A percentile compares a stretch with the other conserved stretches of the same genome.
These are phyloP conservation scores for Trichogramma evanescens DNA, from an alignment of 2,888 invertebrate genomes.

Conservation along the genomic window DNA sequence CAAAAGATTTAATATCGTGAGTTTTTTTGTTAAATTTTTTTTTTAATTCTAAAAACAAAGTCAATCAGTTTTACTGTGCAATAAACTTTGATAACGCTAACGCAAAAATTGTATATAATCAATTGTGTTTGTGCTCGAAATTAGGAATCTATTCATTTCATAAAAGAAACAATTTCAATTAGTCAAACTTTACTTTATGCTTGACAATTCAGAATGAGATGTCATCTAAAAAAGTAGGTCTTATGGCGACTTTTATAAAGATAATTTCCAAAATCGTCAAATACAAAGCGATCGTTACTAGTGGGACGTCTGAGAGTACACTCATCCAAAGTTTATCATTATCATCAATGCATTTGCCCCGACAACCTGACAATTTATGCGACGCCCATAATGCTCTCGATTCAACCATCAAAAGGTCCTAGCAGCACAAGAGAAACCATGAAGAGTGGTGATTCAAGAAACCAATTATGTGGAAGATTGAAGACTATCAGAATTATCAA, in stretches of 20 bases:
- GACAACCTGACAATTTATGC: too few species aligned
- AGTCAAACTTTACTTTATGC: conserved; percentile 43
- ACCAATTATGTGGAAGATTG: too few species aligned
- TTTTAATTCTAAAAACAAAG: too few species aligned
- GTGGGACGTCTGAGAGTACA: conserved; percentile 13
- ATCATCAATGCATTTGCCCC: neutral
- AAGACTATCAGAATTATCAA: neutral
- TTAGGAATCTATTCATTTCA: conserved; percentile 34
- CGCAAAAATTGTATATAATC: neutral
- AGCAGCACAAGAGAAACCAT: neutral
- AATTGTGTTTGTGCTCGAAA: conserved; percentile 41
- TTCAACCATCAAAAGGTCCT: conserved; percentile 8
- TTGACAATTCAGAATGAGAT: conserved; percentile 28
- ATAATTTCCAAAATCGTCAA: neutral
- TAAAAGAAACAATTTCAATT: neutral
- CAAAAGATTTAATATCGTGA: too few species aligned
- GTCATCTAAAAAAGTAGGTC: neutral
- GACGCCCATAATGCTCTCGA: neutral
- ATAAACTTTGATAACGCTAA: too few species aligned
- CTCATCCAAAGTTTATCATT: conserved; percentile 2
- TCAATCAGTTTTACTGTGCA: too few species aligned
- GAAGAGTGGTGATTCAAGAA: neutral
- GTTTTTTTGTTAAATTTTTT: too few species aligned
- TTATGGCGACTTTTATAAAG: neutral
- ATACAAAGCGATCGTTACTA: neutral